Conservation (phyloP, 2,113 vertebrate genomes). For the Todiramphus saurophagus region DNA sequence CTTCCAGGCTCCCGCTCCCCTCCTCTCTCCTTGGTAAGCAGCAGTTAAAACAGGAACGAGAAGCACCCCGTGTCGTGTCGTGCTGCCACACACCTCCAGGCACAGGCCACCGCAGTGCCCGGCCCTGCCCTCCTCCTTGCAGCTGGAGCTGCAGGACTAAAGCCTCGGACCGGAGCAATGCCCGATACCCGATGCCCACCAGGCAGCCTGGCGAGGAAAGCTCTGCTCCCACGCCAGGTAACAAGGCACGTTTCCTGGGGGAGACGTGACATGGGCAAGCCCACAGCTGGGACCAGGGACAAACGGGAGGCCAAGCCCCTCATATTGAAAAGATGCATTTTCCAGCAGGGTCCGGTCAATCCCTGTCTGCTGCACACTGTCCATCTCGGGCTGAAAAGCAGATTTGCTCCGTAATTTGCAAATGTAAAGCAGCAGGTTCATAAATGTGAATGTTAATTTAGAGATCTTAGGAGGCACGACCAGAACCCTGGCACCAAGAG, state of each 20-base stretch:
- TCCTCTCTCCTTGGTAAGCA: background rate
- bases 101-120: background rate
- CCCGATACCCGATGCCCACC: fast-evolving
- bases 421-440: background rate
- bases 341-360: fast-evolving
- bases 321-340: background rate
- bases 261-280: fast-evolving
- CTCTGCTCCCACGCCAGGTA: fast-evolving
- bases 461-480: background rate
- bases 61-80: background rate
- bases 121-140: fast-evolving
- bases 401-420: background rate
- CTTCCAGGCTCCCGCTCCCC: background rate
- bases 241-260: fast-evolving
- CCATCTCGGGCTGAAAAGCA: background rate
- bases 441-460: background rate
- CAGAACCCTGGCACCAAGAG: fast-evolving
- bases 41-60: background rate
- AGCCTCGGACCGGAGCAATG: fast-evolving
- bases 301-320: background rate
- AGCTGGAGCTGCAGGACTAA: fast-evolving
- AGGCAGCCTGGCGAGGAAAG: fast-evolving
- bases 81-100: too few species aligned
- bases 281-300: background rate
- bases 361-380: fast-evolving